Evolutionary conservation across 2,113 vertebrate genomes (phyloP).

Genomic region (Perccottus glenii): DNA sequence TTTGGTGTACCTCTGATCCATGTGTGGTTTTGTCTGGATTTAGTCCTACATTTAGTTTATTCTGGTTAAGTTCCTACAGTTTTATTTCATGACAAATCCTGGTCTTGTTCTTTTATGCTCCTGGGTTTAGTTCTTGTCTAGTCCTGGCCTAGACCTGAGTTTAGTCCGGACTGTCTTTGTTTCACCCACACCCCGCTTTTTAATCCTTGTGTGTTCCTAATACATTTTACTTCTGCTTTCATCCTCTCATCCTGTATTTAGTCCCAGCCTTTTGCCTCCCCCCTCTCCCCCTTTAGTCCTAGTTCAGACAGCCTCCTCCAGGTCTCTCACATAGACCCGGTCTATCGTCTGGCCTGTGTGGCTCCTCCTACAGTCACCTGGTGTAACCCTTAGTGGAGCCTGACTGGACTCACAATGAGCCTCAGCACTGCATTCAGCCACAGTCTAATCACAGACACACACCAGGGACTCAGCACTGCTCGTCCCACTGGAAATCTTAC

Average conservation of each 20-base stretch:
- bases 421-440: slow-evolving; percentile 28
- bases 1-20: too few species aligned
- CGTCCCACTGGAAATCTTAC: background rate
- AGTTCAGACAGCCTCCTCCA: background rate
- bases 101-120: background rate
- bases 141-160: too few species aligned
- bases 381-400: slow-evolving; percentile 68
- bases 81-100: too few species aligned
- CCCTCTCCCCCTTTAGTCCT: background rate
- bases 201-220: background rate
- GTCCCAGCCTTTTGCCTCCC: too few species aligned
- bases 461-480: background rate
- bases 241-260: background rate
- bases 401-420: slow-evolving; percentile 54
- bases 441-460: slow-evolving; percentile 8
- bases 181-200: background rate
- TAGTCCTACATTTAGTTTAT: too few species aligned
- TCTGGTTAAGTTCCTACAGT: too few species aligned
- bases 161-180: too few species aligned
- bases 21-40: too few species aligned
- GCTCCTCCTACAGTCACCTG: slow-evolving; percentile 66
- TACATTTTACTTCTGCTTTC: background rate
- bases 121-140: background rate
- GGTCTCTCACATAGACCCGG: background rate
- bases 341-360: background rate